Evolutionary conservation across 1,140 invertebrate genomes (phyloP).

Genomic region (Orchestia grillus): DNA sequence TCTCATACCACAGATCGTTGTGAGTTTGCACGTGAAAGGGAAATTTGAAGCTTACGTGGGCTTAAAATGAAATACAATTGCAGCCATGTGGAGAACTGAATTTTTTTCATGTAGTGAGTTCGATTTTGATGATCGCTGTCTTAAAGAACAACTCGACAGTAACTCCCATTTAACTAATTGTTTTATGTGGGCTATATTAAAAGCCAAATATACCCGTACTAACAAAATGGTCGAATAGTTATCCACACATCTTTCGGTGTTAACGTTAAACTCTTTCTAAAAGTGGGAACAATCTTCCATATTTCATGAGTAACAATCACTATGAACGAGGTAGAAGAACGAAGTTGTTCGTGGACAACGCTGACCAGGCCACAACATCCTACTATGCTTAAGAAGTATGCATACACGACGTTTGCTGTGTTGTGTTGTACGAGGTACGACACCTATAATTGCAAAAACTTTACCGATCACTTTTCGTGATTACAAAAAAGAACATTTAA

Average conservation of each 20-base stretch:
- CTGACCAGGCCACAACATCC: not conserved
- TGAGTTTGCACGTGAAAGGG: not conserved
- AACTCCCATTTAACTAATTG: not conserved
- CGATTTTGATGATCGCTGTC: not conserved
- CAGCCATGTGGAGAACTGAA: no score
- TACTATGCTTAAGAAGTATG: not conserved
- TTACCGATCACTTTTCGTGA: not conserved
- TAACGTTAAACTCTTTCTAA: no score
- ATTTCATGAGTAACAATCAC: not conserved
- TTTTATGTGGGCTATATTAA: not conserved
- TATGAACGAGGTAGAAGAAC: not conserved
- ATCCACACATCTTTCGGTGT: not conserved
- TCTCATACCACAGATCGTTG: not conserved
- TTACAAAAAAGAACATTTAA: not conserved
- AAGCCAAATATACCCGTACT: not conserved
- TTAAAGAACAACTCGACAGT: not conserved
- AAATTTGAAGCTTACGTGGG: not conserved
- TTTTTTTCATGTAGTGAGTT: not conserved
- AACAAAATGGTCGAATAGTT: not conserved
- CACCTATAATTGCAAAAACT: not conserved
- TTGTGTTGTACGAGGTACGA: not conserved
- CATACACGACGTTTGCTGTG: not conserved
- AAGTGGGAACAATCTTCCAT: not conserved
- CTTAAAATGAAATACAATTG: no score
- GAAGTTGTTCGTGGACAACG: not conserved